Evolutionary conservation across 2,113 vertebrate genomes (phyloP).

Genomic region (Elephas maximus): DNA sequence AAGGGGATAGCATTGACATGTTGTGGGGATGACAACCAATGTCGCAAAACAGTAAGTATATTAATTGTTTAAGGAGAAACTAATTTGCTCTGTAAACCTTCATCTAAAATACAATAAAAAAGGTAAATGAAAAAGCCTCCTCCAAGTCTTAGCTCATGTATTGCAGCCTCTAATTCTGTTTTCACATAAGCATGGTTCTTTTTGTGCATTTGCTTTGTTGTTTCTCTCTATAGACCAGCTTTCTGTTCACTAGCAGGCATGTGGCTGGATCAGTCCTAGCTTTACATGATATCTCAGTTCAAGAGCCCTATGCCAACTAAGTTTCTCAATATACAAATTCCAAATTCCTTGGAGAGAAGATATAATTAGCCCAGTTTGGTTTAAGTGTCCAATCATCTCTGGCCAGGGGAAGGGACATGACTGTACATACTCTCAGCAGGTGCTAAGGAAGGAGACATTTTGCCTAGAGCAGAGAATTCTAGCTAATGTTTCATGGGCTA

Average conservation of each 20-base stretch:
- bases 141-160: background rate
- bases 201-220: background rate
- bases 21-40: too few relatives aligned
- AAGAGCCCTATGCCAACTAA: background rate
- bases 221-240: background rate
- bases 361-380: background rate
- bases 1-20: too few relatives aligned
- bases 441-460: background rate
- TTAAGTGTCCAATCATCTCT: background rate
- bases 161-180: background rate
- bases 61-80: too few relatives aligned
- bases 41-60: too few relatives aligned
- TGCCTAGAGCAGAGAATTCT: background rate
- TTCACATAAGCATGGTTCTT: background rate
- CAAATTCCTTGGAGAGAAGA: conserved; percentile 38
- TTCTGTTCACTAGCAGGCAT: background rate
- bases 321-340: background rate
- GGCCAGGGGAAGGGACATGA: background rate
- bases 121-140: background rate
- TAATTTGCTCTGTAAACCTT: too few relatives aligned
- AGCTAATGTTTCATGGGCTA: background rate
- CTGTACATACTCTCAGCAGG: background rate
- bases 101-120: background rate
- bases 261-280: background rate
- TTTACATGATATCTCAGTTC: background rate